Conservation (phyloP, 2,797 vertebrate genomes). For the Leuciscus waleckii region DNA sequence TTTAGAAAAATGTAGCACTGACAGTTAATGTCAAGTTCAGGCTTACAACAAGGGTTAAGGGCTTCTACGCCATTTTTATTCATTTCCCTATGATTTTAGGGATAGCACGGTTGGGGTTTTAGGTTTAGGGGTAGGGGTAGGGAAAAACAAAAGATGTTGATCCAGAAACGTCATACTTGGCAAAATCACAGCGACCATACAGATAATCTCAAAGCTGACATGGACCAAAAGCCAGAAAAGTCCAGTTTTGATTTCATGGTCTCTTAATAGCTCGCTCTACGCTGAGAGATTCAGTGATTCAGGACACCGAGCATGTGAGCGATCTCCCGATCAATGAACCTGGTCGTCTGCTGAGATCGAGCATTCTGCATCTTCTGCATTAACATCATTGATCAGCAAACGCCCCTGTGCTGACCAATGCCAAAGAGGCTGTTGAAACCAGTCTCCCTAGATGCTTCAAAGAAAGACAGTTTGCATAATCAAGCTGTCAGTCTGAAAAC, state of each 20-base stretch:
- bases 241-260: neutral
- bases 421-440: slow-evolving; percentile 54
- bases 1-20: too few species aligned
- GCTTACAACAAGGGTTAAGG: neutral
- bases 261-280: neutral
- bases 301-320: slow-evolving; percentile 37
- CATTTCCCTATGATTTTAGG: neutral
- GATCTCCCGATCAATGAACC: slow-evolving; percentile 50
- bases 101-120: neutral
- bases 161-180: neutral
- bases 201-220: neutral
- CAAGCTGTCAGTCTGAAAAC: slow-evolving; percentile 37
- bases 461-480: slow-evolving; percentile 45
- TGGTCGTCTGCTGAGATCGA: slow-evolving; percentile 61
- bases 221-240: slow-evolving; percentile 7
- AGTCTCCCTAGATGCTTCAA: slow-evolving; percentile 22
- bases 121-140: neutral
- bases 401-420: slow-evolving; percentile 66
- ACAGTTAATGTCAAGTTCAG: neutral
- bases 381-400: slow-evolving; percentile 68
- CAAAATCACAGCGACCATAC: neutral
- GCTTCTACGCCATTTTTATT: neutral
- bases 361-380: slow-evolving; percentile 56
- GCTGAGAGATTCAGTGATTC: slow-evolving; percentile 28
- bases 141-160: neutral